These are phyloP conservation scores for Apodemia duryi DNA, from an alignment of 2,888 invertebrate species.

Conservation along the genomic window DNA sequence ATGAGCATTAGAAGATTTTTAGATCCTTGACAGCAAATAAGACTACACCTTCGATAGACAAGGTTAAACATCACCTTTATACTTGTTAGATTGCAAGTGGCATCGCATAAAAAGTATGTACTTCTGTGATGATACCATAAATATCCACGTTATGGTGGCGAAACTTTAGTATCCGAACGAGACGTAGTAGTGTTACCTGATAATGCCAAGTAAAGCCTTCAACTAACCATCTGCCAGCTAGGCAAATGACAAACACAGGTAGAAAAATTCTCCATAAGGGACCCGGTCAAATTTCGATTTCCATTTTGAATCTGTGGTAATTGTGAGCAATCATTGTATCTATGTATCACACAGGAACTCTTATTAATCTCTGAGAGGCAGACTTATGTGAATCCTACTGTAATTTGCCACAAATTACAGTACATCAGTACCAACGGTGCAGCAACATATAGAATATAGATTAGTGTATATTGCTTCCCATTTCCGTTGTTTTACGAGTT, in stretches of 20 bases:
- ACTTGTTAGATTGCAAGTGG: no score
- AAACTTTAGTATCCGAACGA: no score
- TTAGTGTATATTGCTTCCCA: not conserved
- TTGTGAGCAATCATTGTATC: no score
- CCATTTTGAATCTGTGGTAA: not conserved
- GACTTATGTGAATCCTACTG: not conserved
- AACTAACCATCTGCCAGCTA: not conserved
- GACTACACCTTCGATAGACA: no score
- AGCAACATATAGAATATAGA: not conserved
- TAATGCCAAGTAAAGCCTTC: not conserved
- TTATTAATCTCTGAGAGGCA: not conserved
- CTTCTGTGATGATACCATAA: no score
- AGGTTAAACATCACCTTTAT: no score
- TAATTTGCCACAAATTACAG: not conserved
- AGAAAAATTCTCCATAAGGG: not conserved
- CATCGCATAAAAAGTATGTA: no score
- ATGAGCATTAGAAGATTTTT: no score
- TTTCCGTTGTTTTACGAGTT: slow-evolving; percentile 7
- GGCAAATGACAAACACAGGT: not conserved
- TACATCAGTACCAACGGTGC: not conserved
- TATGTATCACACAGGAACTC: not conserved
- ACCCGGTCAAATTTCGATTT: not conserved
- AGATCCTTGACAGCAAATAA: no score
- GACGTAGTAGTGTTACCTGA: no score
- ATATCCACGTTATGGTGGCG: no score